A percentile compares a stretch with the other conserved stretches of the same genome.
phyloP scores from a whole-genome alignment of 2,113 vertebrate species.

The Vimba vimba region DNA sequence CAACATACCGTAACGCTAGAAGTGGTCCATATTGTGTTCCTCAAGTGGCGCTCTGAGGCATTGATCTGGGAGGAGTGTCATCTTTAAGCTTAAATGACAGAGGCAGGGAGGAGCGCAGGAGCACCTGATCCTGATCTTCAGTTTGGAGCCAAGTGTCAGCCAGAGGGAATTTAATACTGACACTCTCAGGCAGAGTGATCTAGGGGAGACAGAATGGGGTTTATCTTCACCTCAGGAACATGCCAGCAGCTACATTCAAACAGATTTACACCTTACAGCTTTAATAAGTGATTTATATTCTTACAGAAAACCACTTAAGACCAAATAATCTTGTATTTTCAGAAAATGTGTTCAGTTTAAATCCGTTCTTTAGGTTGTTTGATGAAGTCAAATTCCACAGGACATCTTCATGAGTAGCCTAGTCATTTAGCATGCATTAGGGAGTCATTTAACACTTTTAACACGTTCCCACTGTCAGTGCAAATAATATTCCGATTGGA shows the following conservation, averaged over 20 bases:
- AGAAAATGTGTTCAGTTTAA: not conserved
- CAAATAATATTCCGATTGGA: too few relatives aligned
- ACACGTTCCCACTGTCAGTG: not conserved
- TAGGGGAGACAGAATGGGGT: conserved; percentile 25
- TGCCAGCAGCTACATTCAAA: conserved; percentile 21
- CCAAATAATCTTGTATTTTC: not conserved
- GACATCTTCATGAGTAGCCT: not conserved
- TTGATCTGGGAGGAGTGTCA: conserved; percentile 12
- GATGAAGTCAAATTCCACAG: not conserved
- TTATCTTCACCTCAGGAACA: conserved; percentile 34
- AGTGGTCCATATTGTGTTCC: not conserved
- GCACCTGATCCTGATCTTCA: conserved; percentile 23
- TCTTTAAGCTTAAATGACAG: conserved; percentile 23
- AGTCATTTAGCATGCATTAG: not conserved
- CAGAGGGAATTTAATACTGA: conserved; percentile 30
- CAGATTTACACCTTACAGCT: conserved; percentile 23
- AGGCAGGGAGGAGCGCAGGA: not conserved
- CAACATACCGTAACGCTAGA: conserved; percentile 5
- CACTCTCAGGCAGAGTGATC: conserved; percentile 33
- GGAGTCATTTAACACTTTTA: not conserved
- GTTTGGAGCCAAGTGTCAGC: conserved; percentile 27
- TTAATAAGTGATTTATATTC: conserved; percentile 33
- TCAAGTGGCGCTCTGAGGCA: not conserved
- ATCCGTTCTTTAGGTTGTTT: not conserved
- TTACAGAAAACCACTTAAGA: not conserved